phyloP scores from a whole-genome alignment of 2,888 invertebrate species.

The Trissolcus brochymenae region DNA sequence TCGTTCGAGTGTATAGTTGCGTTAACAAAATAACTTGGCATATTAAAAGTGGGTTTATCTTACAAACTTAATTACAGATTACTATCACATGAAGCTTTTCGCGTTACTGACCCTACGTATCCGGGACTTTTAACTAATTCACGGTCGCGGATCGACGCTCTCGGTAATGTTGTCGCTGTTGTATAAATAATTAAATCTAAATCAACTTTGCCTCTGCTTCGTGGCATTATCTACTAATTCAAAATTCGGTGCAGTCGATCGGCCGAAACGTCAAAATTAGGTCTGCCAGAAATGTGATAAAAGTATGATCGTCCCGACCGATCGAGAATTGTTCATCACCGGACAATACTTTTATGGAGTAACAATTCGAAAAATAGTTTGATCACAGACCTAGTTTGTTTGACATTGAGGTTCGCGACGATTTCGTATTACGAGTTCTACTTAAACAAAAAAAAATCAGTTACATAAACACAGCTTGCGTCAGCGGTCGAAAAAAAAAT shows the following conservation, averaged over 20 bases:
- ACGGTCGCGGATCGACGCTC: constrained; percentile 17
- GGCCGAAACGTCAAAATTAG: no score
- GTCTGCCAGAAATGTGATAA: not conserved
- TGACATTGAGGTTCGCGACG: constrained; percentile 24
- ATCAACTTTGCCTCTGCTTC: not conserved
- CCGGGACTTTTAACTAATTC: constrained; percentile 30
- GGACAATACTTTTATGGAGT: constrained; percentile 7
- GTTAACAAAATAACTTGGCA: not conserved
- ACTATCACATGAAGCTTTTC: constrained; percentile 20
- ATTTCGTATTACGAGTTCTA: constrained; percentile 23
- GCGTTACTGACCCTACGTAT: constrained; percentile 28
- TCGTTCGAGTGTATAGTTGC: not conserved
- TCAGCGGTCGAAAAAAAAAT: constrained; percentile 14
- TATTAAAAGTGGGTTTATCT: constrained; percentile 8
- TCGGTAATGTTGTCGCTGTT: constrained; percentile 3
- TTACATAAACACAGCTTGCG: constrained; percentile 27
- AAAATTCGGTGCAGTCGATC: not conserved
- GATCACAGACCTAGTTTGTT: constrained; percentile 29
- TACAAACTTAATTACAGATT: constrained; percentile 22
- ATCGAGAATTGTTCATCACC: not conserved
- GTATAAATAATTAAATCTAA: constrained; percentile 7
- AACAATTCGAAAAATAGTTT: constrained; percentile 1
- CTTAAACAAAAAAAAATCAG: constrained; percentile 27
- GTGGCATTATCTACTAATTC: not conserved
- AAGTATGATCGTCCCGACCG: not conserved